Evolutionary conservation across 2,888 invertebrate genomes (phyloP), one percentile per base, ranked within the genome.

Genomic region (Beris chalybata): DNA sequence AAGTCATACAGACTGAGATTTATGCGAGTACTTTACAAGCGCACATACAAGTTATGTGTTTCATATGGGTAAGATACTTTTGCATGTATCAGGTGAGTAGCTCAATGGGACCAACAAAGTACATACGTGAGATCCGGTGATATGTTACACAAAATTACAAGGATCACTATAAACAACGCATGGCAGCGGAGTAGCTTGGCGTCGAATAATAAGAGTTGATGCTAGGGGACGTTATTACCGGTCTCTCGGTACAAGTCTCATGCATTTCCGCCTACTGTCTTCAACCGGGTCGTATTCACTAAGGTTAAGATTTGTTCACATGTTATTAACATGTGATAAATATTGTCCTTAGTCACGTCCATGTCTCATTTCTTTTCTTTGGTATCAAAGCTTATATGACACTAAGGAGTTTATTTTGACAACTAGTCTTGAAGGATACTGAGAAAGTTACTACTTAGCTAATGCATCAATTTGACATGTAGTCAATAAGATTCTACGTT

Each of bases 261-360:
- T 15, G 48, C 11, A 47, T 32, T 52, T 11, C 61, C 13, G n/a
- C n/a, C 52, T 13, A 6, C 48, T 48, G n/a, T 13, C 6, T 15
- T n/a, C 48, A 48, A 6, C 7, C 7, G 43, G 43, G 43, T 56
- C 43, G 12, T 61, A 61, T 50, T 38, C 38, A 38, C 43, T 50
- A 61, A 61, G 32, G 52, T 13, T 61, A 52, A 61, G 52, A 61
- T 61, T 50, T 61, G 61, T 50, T 61, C 50, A 61, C 61, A 50
- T 61, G 52, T 61, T 61, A 61, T 50, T 61, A 61, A 32, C 38
- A 13, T 30, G 47, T 61, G 52, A 50, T 61, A 50, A 61, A 61
- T 61, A 61, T 52, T 52, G 61, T 43, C 50, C 38, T 52, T 43
- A 61, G 61, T 50, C 61, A 61, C 61, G 61, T 52, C 38, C 52